A percentile compares a stretch with the other conserved stretches of the same genome.
Evolutionary conservation across 2,888 invertebrate genomes (phyloP).

Genomic region (Galeopsomyia nigrocyanea): DNA sequence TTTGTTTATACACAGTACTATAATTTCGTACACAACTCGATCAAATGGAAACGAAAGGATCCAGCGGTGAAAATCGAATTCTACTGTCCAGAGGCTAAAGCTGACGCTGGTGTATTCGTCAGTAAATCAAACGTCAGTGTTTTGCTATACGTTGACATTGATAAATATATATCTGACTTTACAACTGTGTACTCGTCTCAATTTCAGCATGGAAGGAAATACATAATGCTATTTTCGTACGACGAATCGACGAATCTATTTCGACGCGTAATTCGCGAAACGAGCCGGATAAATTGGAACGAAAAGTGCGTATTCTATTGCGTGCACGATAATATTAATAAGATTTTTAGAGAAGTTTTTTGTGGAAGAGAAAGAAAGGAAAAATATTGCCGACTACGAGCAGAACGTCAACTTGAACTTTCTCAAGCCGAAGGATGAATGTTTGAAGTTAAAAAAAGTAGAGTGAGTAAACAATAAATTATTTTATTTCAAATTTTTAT

Average conservation of each 20-base stretch:
- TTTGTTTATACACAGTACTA: conserved; percentile 62
- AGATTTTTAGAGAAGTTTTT: conserved; percentile 40
- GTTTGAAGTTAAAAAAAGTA: conserved; percentile 29
- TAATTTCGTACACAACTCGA: conserved; percentile 66
- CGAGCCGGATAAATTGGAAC: conserved; percentile 58
- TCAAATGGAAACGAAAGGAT: conserved; percentile 60
- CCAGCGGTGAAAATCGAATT: conserved; percentile 63
- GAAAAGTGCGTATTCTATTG: conserved; percentile 52
- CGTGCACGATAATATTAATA: conserved; percentile 51
- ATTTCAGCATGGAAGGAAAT: background rate
- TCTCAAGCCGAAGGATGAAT: conserved; percentile 47
- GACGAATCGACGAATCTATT: conserved; percentile 54
- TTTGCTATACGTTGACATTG: background rate
- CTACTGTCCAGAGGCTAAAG: conserved; percentile 68
- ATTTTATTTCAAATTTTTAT: background rate
- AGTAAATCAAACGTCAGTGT: conserved; percentile 51
- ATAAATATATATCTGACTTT: too few species aligned
- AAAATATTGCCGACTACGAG: background rate
- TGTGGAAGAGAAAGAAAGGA: conserved; percentile 1
- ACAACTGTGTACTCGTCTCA: too few species aligned
- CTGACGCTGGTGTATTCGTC: conserved; percentile 65
- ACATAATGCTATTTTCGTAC: conserved; percentile 55
- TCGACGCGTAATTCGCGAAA: conserved; percentile 53
- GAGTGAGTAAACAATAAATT: conserved; percentile 1
- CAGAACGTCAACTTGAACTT: conserved; percentile 6